Evolutionary conservation across 1,140 invertebrate species (phyloP).

Genomic region (Telenomus remus): DNA sequence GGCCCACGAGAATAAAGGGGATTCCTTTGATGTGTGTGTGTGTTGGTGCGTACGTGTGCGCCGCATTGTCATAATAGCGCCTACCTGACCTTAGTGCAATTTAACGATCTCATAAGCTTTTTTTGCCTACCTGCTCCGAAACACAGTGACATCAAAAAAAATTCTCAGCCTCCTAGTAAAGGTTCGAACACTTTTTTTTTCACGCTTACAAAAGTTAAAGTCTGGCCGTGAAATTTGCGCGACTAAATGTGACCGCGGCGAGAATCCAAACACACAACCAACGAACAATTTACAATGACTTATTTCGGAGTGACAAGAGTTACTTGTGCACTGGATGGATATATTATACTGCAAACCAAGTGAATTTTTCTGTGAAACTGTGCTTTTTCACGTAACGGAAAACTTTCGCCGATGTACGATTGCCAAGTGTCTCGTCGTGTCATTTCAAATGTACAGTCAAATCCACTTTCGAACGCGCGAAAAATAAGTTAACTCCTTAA

Average conservation of each 20-base stretch:
- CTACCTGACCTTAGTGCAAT: slow-evolving; percentile 57
- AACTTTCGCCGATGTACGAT: slow-evolving; percentile 33
- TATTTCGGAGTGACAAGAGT: slow-evolving; percentile 15
- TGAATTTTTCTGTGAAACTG: slow-evolving; percentile 14
- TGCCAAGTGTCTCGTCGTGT: slow-evolving; percentile 65
- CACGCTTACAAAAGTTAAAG: slow-evolving; percentile 8
- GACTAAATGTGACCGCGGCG: slow-evolving; percentile 20
- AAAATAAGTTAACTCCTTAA: slow-evolving; percentile 8
- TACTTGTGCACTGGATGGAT: slow-evolving; percentile 7
- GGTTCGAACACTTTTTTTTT: slow-evolving; percentile 22
- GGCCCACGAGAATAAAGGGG: slow-evolving; percentile 72
- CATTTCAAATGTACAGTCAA: slow-evolving; percentile 25
- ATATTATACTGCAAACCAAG: slow-evolving; percentile 5
- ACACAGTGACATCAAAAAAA: slow-evolving; percentile 32
- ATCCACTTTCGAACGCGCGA: slow-evolving; percentile 17
- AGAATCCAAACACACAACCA: not conserved
- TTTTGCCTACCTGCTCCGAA: slow-evolving; percentile 24
- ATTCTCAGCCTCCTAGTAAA: slow-evolving; percentile 14
- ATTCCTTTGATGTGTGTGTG: slow-evolving; percentile 64
- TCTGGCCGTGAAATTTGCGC: slow-evolving; percentile 28
- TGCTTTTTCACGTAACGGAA: not conserved
- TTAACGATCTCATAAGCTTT: slow-evolving; percentile 40
- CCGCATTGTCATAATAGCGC: slow-evolving; percentile 46
- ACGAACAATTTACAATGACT: slow-evolving; percentile 6
- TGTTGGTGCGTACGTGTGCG: slow-evolving; percentile 63